Conservation (phyloP, 2,113 vertebrate species). For the Hystrix cristata region DNA sequence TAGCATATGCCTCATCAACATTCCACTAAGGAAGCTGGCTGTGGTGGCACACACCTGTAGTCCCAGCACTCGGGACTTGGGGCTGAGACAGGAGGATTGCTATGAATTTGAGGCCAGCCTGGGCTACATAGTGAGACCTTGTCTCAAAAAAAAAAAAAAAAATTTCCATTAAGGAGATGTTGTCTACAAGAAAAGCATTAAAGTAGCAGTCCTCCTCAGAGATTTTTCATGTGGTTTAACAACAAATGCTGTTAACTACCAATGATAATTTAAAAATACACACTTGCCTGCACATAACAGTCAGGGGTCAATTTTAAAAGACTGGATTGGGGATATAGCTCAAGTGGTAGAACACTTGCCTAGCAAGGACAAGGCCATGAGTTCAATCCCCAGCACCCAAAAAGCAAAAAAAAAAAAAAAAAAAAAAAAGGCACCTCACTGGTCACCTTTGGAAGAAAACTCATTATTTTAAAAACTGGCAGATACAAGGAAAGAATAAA, state of each 20-base stretch:
- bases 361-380: too few relatives aligned
- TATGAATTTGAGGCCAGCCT: background rate
- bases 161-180: background rate
- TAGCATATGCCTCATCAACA: background rate
- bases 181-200: background rate
- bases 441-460: background rate
- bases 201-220: background rate
- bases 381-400: too few relatives aligned
- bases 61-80: background rate
- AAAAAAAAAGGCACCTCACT: background rate
- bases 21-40: background rate
- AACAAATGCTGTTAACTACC: background rate
- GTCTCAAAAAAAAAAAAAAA: background rate
- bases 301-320: constrained; percentile 1
- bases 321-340: background rate
- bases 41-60: background rate
- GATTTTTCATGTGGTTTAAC: background rate
- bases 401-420: too few relatives aligned
- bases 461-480: background rate
- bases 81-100: background rate
- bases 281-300: background rate
- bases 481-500: constrained; percentile 42
- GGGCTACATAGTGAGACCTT: background rate
- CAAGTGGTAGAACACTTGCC: background rate
- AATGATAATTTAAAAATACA: constrained; percentile 23